These are phyloP conservation scores for Neoaliturus tenellus DNA, from an alignment of 2,888 invertebrate species.

Conservation along the genomic window DNA sequence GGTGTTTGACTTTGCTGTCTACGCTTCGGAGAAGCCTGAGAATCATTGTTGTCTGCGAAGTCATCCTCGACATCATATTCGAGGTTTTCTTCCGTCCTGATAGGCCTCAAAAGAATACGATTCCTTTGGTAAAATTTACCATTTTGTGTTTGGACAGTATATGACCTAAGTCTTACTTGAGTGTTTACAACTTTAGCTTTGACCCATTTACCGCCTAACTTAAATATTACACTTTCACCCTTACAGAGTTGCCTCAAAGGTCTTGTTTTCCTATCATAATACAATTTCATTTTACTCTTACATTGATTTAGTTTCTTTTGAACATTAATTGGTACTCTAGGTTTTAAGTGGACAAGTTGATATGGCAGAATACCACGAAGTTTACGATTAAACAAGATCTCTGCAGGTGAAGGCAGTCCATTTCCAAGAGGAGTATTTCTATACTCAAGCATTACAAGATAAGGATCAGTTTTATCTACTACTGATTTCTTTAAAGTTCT, in stretches of 20 bases:
- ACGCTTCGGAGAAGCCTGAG: background rate
- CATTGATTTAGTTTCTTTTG: background rate
- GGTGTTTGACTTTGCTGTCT: background rate
- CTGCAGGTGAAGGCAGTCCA: slow-evolving; percentile 44
- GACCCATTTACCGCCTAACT: background rate
- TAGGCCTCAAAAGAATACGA: slow-evolving; percentile 1
- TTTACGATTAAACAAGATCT: slow-evolving; percentile 46
- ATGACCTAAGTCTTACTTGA: background rate
- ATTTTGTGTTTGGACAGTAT: background rate
- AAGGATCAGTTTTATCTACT: slow-evolving; percentile 33
- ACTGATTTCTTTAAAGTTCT: slow-evolving; percentile 35
- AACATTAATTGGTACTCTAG: background rate
- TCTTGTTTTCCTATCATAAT: background rate
- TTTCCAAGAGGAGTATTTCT: slow-evolving; percentile 36
- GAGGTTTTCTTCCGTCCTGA: background rate
- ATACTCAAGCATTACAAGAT: slow-evolving; percentile 39
- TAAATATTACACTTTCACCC: background rate
- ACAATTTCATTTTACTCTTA: background rate
- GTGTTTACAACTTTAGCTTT: background rate
- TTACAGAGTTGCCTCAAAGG: background rate
- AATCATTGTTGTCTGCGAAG: background rate
- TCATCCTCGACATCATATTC: background rate
- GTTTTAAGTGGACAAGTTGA: background rate
- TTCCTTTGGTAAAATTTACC: background rate
- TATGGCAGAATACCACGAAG: slow-evolving; percentile 20